Evolutionary conservation across 2,888 invertebrate genomes (phyloP), one percentile per base, ranked within the genome.

Genomic region (Hesperia comma): DNA sequence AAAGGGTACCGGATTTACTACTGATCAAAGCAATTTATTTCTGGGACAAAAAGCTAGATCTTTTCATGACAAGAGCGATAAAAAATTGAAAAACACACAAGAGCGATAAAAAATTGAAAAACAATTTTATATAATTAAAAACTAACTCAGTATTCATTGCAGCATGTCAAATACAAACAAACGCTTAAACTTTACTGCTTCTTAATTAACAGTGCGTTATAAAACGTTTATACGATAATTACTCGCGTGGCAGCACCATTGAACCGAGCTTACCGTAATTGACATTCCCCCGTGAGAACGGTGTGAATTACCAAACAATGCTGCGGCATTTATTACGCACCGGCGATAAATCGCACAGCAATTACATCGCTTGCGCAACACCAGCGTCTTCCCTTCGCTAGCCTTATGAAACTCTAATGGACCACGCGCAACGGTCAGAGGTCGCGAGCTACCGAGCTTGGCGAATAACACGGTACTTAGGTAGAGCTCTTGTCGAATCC

Each of bases 351-450:
- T 67, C 66, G 53, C 17, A 3, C 43, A 15, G 66, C 69, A 68
- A 69, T 71, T 69, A 68, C 68, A 69, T 61, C 32, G 54, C 63
- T 71, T 73, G 66, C 67, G 63, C 67, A 72, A 71, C 54, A 54
- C 40, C 7, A 37, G 49, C 67, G 67, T 71, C 67, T 72, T 72
- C 75, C 73, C 75, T 74, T 74, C 73, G 71, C 74, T 63, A 43
- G 66, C 66, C 66, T 67, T 60, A 61, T 67, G 61, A 67, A 67
- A 67, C 61, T 55, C 40, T 61, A 61, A 67, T 67, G 61, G 66
- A 55, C 54, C 7, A 56, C 66, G 54, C 55, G 70, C 53, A 69
- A 61, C 53, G 76, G 71, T 73, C 74, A 71, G 64, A 72, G 75
- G 75, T 75, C 71, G 69, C 26, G 14, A 64, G 68, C 62, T 60